Evolutionary conservation across 1,140 invertebrate genomes (phyloP).

Genomic region (Drosophila seguyi): DNA sequence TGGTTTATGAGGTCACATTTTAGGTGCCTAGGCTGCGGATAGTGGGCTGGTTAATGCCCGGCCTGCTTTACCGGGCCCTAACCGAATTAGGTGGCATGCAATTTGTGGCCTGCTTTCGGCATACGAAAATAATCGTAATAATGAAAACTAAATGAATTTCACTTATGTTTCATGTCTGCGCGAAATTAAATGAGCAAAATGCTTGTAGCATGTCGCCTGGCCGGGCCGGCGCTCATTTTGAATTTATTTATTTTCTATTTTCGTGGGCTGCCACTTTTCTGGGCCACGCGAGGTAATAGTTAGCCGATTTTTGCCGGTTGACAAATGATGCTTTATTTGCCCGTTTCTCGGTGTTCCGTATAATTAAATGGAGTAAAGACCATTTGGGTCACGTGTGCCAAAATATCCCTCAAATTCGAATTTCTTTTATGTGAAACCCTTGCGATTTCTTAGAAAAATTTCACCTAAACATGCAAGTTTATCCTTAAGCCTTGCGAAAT

Average conservation of each 20-base stretch:
- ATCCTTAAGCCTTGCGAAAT: constrained; percentile 18
- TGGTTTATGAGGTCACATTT: constrained; percentile 76
- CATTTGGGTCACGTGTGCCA: constrained; percentile 58
- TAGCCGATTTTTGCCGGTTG: constrained; percentile 55
- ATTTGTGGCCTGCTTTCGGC: constrained; percentile 64
- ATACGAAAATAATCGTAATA: constrained; percentile 57
- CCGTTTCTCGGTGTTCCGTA: constrained; percentile 54
- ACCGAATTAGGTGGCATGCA: constrained; percentile 71
- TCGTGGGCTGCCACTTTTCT: constrained; percentile 68
- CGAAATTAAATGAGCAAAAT: constrained; percentile 79
- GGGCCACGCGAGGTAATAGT: constrained; percentile 70
- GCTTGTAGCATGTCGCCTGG: constrained; percentile 69
- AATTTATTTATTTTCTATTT: constrained; percentile 59
- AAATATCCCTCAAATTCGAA: constrained; percentile 42
- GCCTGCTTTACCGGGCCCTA: constrained; percentile 36
- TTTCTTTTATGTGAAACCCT: constrained; percentile 3
- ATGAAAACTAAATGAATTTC: constrained; percentile 81
- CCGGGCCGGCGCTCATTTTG: constrained; percentile 30
- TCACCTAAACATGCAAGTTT: constrained; percentile 58
- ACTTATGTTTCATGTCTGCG: constrained; percentile 78
- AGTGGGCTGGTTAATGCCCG: constrained; percentile 56
- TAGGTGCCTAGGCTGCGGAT: constrained; percentile 23
- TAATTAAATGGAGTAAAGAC: constrained; percentile 66
- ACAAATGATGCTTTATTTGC: constrained; percentile 71
- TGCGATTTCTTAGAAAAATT: constrained; percentile 39